Evolutionary conservation across 2,888 invertebrate genomes (phyloP).

Genomic region (Lysandra bellargus): DNA sequence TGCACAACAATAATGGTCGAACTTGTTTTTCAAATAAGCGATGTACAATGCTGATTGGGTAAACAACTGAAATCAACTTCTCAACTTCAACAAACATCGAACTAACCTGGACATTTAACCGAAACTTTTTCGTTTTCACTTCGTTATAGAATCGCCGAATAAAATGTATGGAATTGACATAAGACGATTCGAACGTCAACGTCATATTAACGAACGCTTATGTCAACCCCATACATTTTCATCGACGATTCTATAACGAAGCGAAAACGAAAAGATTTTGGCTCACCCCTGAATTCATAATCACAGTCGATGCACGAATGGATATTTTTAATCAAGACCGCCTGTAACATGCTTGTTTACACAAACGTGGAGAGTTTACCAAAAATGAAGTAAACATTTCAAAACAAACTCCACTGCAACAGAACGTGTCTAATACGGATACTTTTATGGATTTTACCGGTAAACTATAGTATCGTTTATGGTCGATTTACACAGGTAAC

Average conservation of each 20-base stretch:
- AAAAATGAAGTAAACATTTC: conserved; percentile 5
- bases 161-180: too few relatives aligned
- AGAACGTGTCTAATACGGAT: not conserved
- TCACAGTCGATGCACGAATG: conserved; percentile 22
- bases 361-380: conserved; percentile 10
- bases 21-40: too few relatives aligned
- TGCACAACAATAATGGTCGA: too few relatives aligned
- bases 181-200: too few relatives aligned
- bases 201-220: too few relatives aligned
- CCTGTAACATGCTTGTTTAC: conserved; percentile 16
- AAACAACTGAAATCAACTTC: conserved; percentile 2
- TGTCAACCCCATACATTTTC: too few relatives aligned
- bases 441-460: not conserved
- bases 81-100: not conserved
- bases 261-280: too few relatives aligned
- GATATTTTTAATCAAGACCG: conserved; percentile 39
- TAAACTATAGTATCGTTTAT: not conserved
- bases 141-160: too few relatives aligned
- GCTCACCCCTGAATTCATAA: not conserved
- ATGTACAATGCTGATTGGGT: not conserved
- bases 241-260: too few relatives aligned
- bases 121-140: too few relatives aligned
- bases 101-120: not conserved
- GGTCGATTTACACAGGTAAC: too few relatives aligned
- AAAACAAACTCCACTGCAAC: not conserved